Percentiles rank a stretch among this genome's conserved stretches.
phyloP scores from a whole-genome alignment of 1,140 invertebrate species.

The Agraylea sexmaculata region DNA sequence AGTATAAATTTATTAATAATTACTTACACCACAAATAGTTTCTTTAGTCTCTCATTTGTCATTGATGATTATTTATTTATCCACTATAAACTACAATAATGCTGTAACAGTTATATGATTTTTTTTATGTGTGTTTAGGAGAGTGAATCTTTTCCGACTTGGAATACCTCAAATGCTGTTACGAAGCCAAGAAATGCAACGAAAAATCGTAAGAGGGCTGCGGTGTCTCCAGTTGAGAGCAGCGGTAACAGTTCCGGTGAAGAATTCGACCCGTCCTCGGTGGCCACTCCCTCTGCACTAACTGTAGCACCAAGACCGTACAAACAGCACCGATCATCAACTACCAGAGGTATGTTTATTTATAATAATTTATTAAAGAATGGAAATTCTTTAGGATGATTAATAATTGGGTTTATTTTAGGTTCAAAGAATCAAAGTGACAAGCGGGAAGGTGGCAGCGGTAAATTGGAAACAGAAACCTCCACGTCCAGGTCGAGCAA shows the following conservation, averaged over 20 bases:
- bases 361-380: too few relatives aligned
- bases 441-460: not conserved
- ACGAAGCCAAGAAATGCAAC: constrained; percentile 29
- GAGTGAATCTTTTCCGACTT: not conserved
- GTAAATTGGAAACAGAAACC: too few relatives aligned
- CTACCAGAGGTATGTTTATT: too few relatives aligned
- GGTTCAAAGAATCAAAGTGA: constrained; percentile 10
- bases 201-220: constrained; percentile 28
- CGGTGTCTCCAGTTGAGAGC: constrained; percentile 29
- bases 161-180: constrained; percentile 27
- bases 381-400: too few relatives aligned
- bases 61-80: too few relatives aligned
- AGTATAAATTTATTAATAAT: not conserved
- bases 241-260: constrained; percentile 38
- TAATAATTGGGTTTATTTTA: too few relatives aligned
- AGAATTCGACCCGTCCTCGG: constrained; percentile 33
- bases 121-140: not conserved
- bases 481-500: constrained; percentile 24
- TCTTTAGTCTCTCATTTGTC: not conserved
- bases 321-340: too few relatives aligned
- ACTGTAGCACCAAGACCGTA: constrained; percentile 19
- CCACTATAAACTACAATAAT: too few relatives aligned
- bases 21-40: not conserved
- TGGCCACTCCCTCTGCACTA: constrained; percentile 28
- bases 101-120: not conserved